Percentiles rank a stretch among this genome's conserved stretches.
Conservation (phyloP, 2,113 vertebrate species). For the Epinephelus moara region DNA sequence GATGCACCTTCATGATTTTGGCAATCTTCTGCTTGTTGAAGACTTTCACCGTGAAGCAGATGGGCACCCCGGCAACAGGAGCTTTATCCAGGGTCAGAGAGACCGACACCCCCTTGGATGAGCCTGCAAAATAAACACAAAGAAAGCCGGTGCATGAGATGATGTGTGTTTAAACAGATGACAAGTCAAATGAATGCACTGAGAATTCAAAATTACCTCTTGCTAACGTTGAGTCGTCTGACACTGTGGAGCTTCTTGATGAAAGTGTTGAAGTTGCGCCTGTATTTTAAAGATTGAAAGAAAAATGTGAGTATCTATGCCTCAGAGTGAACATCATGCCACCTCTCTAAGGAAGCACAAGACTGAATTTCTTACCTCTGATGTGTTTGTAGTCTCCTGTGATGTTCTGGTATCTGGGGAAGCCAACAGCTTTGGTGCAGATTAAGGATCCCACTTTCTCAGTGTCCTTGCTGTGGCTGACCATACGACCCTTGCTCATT, state of each 20-base stretch:
- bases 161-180: fast-evolving
- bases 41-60: slow-evolving; percentile 75
- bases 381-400: slow-evolving; percentile 80
- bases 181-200: background rate
- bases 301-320: background rate
- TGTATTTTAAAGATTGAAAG: slow-evolving; percentile 22
- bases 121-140: slow-evolving; percentile 11
- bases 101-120: slow-evolving; percentile 52
- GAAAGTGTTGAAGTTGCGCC: slow-evolving; percentile 55
- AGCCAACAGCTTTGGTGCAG: slow-evolving; percentile 80
- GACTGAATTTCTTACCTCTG: slow-evolving; percentile 60
- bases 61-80: slow-evolving; percentile 68
- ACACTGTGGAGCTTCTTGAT: slow-evolving; percentile 53
- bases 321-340: background rate
- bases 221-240: slow-evolving; percentile 43
- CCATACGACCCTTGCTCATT: slow-evolving; percentile 37
- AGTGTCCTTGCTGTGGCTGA: slow-evolving; percentile 56
- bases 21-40: slow-evolving; percentile 59
- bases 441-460: slow-evolving; percentile 79
- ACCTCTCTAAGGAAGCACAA: background rate
- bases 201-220: slow-evolving; percentile 47
- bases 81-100: slow-evolving; percentile 68
- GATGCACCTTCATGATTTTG: slow-evolving; percentile 70
- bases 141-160: slow-evolving; percentile 15
- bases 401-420: slow-evolving; percentile 67